Base-by-base conservation (phyloP, 2,888 invertebrate genomes). In the Altica lythri region DNA sequence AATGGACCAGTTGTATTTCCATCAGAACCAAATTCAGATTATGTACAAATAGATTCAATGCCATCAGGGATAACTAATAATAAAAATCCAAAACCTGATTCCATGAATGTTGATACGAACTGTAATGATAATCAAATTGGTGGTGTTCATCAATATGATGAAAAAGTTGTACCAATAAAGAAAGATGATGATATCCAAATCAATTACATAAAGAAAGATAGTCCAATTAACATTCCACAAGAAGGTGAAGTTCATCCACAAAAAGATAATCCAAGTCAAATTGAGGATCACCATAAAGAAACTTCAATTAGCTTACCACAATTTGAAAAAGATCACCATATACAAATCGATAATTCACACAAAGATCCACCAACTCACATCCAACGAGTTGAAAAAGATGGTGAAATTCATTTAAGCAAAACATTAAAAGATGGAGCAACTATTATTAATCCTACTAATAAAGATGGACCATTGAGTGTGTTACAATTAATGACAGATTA, bases 271-370 rank as follows among this genome's bases (percentile, higher is more conserved):
- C 22, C 22, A 22, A 22, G 30, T 4, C n/a, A n/a, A n/a, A n/a
- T n/a, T n/a, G n/a, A n/a, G n/a, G n/a, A n/a, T n/a, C n/a, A 4
- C 29, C 29, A 29, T 9, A 38, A 38, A 10, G 38, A 38, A 10
- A 14, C 12, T 18, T n/a, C 10, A 10, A 14, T 38, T 5, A n/a
- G 8, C 6, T 18, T 38, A 38, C 19, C 38, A 10, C 3, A 38
- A 38, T 38, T 17, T 14, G 38, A 38, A 18, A 38, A 38, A 19
- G 38, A 38, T 8, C 9, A 38, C 10, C 1, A n/a, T n/a, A 16
- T 4, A 14, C 2, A 38, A 18, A 3, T 38, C 2, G 38, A 19
- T 9, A n/a, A n/a, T 1, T 3, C 10, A 13, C 30, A 30, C 2
- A 30, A 30, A 30, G 9, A 19, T n/a, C 8, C n/a, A 2, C 3